Evolutionary conservation across 2,888 invertebrate species (phyloP), one percentile per base, ranked within the genome.

Genomic region (Epirrhoe tristata): DNA sequence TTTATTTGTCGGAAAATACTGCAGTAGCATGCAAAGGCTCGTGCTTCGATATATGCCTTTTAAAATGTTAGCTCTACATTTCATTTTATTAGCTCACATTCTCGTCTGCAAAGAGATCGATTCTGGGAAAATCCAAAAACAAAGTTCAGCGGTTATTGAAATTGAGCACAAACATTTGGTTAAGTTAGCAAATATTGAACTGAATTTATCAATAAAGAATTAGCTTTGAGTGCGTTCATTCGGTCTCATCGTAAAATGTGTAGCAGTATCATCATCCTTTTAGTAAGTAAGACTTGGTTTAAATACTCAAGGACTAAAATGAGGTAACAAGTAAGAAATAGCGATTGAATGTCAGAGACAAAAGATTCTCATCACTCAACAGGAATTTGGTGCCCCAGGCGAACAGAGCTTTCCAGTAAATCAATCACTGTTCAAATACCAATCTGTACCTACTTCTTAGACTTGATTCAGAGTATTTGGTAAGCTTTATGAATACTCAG

Each of bases 361-460:
- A 59, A 55, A 31, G 36, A 10, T 24, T 39, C 50, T 7, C 48
- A 58, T 64, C 55, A 64, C 36, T 64, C 58, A 16, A 43, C 16
- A 55, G 12, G 50, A 59, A 59, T 55, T 55, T 39, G 54, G 10
- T 14, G n/a, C n/a, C 17, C 50, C 5, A 31, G 58, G n/a, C 34
- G 46, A 39, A 51, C 34, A 12, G 53, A 48, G 53, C 36, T 46
- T 53, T 39, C n/a, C 6, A 34, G 48, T 14, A 16, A 48, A 48
- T 48, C 48, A 48, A 48, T 48, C 48, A 48, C 48, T 48, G 48
- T 48, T 16, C 16, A 16, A 48, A 48, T 48, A 14, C 46, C 36
- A 14, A 48, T 48, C 16, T 6, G 5, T 48, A 48, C n/a, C n/a
- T n/a, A n/a, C 48, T 16, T 48, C 48, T 43, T 43, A 43, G 39